Percentiles rank a stretch among this genome's conserved stretches.
Conservation (phyloP, 1,140 invertebrate genomes). For the Laupala kohalensis region DNA sequence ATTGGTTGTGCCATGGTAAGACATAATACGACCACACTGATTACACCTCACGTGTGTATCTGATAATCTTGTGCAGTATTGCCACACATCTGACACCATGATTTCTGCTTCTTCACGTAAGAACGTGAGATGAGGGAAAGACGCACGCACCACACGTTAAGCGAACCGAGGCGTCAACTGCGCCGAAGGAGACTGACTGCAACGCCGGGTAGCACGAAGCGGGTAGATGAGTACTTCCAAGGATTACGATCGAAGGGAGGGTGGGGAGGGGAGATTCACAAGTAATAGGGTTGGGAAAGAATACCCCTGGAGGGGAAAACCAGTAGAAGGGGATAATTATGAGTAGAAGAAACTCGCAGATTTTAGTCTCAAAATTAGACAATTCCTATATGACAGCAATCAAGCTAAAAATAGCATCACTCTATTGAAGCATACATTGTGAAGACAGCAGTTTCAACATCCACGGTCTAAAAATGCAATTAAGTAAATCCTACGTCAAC, state of each 20-base stretch:
- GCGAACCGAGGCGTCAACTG: neutral
- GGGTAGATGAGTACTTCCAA: neutral
- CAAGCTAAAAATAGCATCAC: too few relatives aligned
- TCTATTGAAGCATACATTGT: too few relatives aligned
- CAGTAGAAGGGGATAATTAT: neutral
- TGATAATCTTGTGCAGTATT: conserved; percentile 12
- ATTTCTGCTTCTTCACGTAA: neutral
- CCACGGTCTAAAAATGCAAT: too few relatives aligned
- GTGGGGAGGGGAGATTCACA: neutral
- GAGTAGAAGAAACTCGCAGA: too few relatives aligned
- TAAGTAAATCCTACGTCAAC: too few relatives aligned
- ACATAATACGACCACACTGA: conserved; percentile 15
- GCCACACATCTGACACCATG: conserved; percentile 16
- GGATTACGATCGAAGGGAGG: neutral
- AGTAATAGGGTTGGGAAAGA: neutral
- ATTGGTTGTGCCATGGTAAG: conserved; percentile 16
- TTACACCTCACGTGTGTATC: conserved; percentile 14
- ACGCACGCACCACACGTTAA: neutral
- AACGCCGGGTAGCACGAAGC: neutral
- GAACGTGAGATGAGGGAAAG: neutral
- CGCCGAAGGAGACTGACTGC: neutral
- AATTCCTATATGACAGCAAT: too few relatives aligned
- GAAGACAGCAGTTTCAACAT: too few relatives aligned
- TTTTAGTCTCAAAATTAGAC: too few relatives aligned
- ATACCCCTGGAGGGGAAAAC: neutral